phyloP scores from a whole-genome alignment of 2,888 invertebrate genomes.

The Steinernema hermaphroditum region DNA sequence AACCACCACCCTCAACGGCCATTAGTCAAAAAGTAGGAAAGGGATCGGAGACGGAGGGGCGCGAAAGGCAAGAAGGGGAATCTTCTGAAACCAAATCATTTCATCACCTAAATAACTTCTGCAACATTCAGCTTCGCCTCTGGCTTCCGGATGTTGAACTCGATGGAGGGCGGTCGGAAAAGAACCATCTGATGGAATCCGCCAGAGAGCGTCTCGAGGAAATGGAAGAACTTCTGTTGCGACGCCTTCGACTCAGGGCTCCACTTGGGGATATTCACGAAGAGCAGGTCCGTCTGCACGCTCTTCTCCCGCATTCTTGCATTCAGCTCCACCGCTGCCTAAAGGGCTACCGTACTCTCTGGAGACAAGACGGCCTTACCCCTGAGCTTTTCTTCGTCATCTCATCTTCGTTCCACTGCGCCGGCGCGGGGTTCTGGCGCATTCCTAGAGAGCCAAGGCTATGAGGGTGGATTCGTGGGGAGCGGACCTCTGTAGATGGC shows the following conservation, averaged over 20 bases:
- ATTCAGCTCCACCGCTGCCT: neutral
- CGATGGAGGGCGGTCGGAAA: neutral
- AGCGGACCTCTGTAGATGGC: neutral
- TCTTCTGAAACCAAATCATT: too few species aligned
- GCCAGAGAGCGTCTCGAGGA: neutral
- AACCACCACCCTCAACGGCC: neutral
- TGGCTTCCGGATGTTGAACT: neutral
- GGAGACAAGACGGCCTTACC: neutral
- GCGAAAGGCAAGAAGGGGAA: too few species aligned
- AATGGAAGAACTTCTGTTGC: neutral
- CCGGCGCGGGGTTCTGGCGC: neutral
- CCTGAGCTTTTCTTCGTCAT: neutral
- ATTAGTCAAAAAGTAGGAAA: neutral
- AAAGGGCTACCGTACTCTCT: neutral
- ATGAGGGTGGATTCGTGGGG: too few species aligned
- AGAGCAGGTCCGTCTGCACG: neutral
- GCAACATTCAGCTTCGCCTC: too few species aligned
- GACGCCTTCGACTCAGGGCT: neutral
- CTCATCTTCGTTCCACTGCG: neutral
- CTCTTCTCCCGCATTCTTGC: slow-evolving; percentile 1
- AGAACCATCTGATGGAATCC: neutral
- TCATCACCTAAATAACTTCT: too few species aligned
- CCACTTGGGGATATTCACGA: slow-evolving; percentile 14
- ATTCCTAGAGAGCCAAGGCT: too few species aligned
- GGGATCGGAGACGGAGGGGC: neutral